Base-by-base conservation (phyloP, 2,113 vertebrate genomes). In the Butorides virescens region DNA sequence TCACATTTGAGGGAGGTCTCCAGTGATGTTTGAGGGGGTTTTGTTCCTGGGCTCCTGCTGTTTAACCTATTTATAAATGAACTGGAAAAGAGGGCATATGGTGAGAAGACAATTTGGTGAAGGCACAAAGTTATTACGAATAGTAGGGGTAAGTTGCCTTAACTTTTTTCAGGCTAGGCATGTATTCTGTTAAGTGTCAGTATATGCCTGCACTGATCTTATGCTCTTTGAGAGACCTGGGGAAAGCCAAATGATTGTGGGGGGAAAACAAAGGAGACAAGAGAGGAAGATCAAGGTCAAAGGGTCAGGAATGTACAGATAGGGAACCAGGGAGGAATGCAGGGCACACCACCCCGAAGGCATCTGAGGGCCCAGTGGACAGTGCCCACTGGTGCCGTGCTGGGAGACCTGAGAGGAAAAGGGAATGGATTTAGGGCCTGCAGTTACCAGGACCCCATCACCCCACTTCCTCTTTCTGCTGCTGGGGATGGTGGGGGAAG, bases 391-490 rank as follows among this genome's bases (percentile, higher is more conserved):
- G 15, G 16, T 53, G 49, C 30, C 1, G 4, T 39, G 21, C 61
- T 75, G 30, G 29, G 39, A 68, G 66, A 82, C 5, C n/a, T 61
- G 27, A 53, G 42, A 67, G 26, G 46, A 92, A 82, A 94, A 82
- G 46, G 78, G 81, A 94, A 63, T 42, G 44, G 52, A 91, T 67
- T 17, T 1, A 59, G 30, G 50, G 36, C 36, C 15, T 0, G 0
- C 21, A n/a, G 49, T 70, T 62, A 79, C 53, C 44, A 81, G 21
- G 27, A 65, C 49, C 15, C 6, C 0, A 0, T 63, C 56, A 87
- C 25, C 19, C 73, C 25, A 49, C 62, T 97, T 96, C 96, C 92
- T 90, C 95, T 96, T 97, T 97, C 62, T 90, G 53, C 53, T 91
- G 27, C 36, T 86, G 84, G 49, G 30, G 81, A 61, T 79, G 34